Base-by-base conservation (phyloP, 1,140 invertebrate genomes). In the Drosophila paulistorum region DNA sequence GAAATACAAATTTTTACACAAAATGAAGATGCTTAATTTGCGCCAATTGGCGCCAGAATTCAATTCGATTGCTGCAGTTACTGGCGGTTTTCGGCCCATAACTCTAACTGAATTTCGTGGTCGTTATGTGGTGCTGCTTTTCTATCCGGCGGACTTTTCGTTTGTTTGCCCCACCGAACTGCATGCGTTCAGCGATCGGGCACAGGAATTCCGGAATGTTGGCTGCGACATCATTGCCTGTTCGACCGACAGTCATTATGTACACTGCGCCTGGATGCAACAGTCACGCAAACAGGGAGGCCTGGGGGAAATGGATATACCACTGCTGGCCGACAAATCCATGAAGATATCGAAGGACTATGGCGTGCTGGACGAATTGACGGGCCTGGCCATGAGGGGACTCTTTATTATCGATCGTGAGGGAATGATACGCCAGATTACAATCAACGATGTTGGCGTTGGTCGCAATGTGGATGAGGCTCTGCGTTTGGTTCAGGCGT, bases 71-170 rank as follows among this genome's bases (percentile, higher is more conserved):
- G 96, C 95, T 13, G 98, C 99, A 13, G 94, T 98, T 5, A 94
- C 98, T 91, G 96, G 96, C 14, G 94, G 96, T 81, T 98, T 99
- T 91, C 97, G 97, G 89, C 95, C 97, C 13, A 95, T 99, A 41
- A 95, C 95, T 2, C 93, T 99, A 5, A 92, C 94, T 0, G 97
- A 99, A 82, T 99, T 96, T 93, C 95, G 96, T 84, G 98, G 98
- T 71, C 98, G 98, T 96, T 99, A 99, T 91, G 94, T 99, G 0
- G 95, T 99, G 0, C 92, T 99, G 3, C 98, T 99, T 92, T 99
- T 99, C 94, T 99, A 99, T 91, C 98, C 98, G 3, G 93, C 98
- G 35, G 98, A 99, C 92, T 99, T 99, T 87, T 98, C 97, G 0
- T 98, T 98, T 91, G 98, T 98, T 0, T 98, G 98, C 83, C 97